phyloP scores from a whole-genome alignment of 2,113 vertebrate species.

The Oryctolagus cuniculus region DNA sequence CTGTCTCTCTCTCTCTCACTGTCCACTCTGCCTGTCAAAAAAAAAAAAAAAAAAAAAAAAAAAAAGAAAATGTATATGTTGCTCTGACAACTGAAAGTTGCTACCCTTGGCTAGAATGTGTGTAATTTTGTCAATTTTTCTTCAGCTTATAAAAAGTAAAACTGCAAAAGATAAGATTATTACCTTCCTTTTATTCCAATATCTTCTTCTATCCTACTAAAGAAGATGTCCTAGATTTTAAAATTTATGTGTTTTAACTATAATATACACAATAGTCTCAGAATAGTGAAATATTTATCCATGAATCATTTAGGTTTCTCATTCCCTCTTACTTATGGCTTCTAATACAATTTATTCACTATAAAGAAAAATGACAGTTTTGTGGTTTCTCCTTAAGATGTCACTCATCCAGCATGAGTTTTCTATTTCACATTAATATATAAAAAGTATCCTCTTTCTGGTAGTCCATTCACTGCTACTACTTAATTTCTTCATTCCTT shows the following conservation, averaged over 20 bases:
- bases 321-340: background rate
- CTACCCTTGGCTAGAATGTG: background rate
- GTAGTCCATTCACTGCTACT: background rate
- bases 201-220: background rate
- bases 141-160: slow-evolving; percentile 51
- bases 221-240: background rate
- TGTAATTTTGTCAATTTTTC: background rate
- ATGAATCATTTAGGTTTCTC: background rate
- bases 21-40: no score
- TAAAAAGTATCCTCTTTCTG: background rate
- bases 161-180: background rate
- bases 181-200: background rate
- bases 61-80: background rate
- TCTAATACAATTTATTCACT: background rate
- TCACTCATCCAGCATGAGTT: background rate
- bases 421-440: background rate
- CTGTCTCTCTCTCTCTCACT: no score
- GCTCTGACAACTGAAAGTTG: slow-evolving; percentile 22
- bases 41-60: background rate
- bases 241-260: background rate
- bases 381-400: background rate
- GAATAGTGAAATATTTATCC: background rate
- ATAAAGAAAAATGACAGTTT: background rate
- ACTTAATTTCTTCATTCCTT: background rate
- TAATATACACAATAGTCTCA: background rate